A percentile compares a stretch with the other conserved stretches of the same genome.
Evolutionary conservation across 1,140 invertebrate species (phyloP).

Genomic region (Yoshiicerus persimilis): DNA sequence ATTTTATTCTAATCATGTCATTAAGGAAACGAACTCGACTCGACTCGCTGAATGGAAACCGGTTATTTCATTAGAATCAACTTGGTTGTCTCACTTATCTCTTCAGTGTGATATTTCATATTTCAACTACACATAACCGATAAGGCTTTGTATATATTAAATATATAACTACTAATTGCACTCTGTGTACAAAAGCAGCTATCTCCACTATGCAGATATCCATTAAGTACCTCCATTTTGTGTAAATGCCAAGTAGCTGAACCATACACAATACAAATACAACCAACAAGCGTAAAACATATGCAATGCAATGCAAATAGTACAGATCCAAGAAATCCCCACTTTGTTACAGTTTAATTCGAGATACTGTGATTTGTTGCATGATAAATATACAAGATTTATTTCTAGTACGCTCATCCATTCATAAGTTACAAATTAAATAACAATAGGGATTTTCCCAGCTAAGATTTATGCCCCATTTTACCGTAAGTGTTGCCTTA

Average conservation of each 20-base stretch:
- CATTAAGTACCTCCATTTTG: background rate
- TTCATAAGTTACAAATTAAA: background rate
- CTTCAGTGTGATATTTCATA: background rate
- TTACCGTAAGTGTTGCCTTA: background rate
- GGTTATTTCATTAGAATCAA: background rate
- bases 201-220: no score
- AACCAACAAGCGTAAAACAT: no score
- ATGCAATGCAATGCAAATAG: no score
- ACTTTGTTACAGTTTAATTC: no score
- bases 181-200: background rate
- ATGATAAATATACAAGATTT: no score
- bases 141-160: background rate
- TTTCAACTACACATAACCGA: background rate
- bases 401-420: background rate
- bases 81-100: background rate
- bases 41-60: background rate
- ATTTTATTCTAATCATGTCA: constrained; percentile 1
- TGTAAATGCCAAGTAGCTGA: background rate
- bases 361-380: background rate
- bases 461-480: background rate
- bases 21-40: background rate
- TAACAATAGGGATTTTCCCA: background rate
- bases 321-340: no score
- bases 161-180: background rate
- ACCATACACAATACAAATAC: no score